Evolutionary conservation across 2,888 invertebrate species (phyloP), one percentile per base, ranked within the genome.

Genomic region (Conus canariensis): DNA sequence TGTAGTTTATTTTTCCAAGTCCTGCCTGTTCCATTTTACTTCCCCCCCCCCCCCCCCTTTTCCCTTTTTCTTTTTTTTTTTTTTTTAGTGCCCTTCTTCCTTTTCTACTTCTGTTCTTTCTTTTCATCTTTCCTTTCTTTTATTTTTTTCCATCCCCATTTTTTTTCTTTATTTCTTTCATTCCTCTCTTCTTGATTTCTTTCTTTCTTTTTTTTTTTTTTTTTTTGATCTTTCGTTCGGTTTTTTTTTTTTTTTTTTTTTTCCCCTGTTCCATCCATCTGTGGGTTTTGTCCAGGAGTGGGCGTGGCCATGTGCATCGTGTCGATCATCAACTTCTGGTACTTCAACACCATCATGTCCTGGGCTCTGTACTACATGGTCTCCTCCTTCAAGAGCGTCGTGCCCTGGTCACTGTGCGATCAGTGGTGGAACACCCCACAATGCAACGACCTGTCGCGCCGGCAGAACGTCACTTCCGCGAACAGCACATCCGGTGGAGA

Each of bases 341-440:
- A 88, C 90, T 90, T 86, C 86, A 86, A 82, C 67, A 90, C 89
- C 83, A 90, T 91, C 70, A 74, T 91, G 67, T 85, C 88, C 60
- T 86, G 88, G 83, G 80, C 89, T 1, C 83, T 90, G 7, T 80
- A 90, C 64, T 91, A 88, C 83, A 45, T 90, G 12, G 88, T 58
- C 64, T 70, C 90, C 64, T 77, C 90, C 56, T 60, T 90, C 74
- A 77, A 86, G 59, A 87, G 85, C 1, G 88, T 88, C 8, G 89
- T 88, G 9, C 91, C 91, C 6, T 91, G 91, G 91, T 77, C 91
- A 12, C 64, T 82, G 14, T 91, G 91, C 88, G 90, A 80, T 22
- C 88, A 90, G 25, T 87, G 83, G 59, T 91, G 91, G 91, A 91
- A 91, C 90, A 86, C 90, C 19, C 58, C 82, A n/a, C 74, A 85